A percentile compares a stretch with the other conserved stretches of the same genome.
phyloP scores from a whole-genome alignment of 2,797 vertebrate species.

The Coregonus suidteri region DNA sequence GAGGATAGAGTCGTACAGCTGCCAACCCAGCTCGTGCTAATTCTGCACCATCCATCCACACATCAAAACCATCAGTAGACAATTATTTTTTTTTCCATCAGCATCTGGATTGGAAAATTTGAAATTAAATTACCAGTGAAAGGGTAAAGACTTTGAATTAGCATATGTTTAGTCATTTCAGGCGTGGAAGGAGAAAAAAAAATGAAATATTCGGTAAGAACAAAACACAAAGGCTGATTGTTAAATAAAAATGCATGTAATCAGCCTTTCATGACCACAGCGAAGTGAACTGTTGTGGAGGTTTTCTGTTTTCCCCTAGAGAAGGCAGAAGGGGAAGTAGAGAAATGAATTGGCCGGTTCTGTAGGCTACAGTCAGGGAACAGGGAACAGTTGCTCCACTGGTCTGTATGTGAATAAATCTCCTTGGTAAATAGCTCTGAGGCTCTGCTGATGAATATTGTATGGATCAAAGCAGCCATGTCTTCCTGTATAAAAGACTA shows the following conservation, averaged over 20 bases:
- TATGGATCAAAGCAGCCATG: constrained; percentile 88
- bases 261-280: no score
- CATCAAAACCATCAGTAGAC: no score
- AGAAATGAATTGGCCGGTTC: neutral
- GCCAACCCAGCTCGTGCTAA: neutral
- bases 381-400: constrained; percentile 74
- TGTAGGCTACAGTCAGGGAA: constrained; percentile 28
- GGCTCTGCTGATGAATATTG: constrained; percentile 78
- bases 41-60: neutral
- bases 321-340: no score
- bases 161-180: no score
- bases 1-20: neutral
- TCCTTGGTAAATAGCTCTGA: constrained; percentile 82
- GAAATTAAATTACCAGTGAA: constrained; percentile 24
- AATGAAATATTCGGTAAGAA: neutral
- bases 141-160: constrained; percentile 11
- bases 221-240: neutral
- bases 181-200: neutral
- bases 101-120: constrained; percentile 18
- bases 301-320: neutral
- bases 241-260: no score
- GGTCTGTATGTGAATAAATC: constrained; percentile 77
- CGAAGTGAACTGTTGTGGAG: no score
- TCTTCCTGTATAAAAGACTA: constrained; percentile 83
- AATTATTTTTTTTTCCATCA: no score